Evolutionary conservation across 1,140 invertebrate genomes (phyloP), one percentile per base, ranked within the genome.

Genomic region (Ooceraea biroi): DNA sequence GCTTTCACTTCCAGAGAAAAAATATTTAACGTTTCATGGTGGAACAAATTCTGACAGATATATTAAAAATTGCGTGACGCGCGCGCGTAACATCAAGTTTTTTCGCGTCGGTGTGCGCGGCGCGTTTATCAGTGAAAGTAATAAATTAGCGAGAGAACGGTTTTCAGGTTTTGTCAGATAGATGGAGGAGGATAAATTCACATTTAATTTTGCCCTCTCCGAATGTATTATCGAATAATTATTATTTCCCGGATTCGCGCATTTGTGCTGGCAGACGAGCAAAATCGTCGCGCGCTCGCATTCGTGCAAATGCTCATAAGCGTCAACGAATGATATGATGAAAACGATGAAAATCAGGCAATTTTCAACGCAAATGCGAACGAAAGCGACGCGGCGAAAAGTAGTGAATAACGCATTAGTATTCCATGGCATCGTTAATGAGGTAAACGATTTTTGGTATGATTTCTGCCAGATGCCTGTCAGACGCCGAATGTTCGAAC

Each of bases 251-350:
- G 30, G 46, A 30, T 52, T 52, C 22, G 68, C 19, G 68, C 36
- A 36, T 36, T 36, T 78, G 69, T 74, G 86, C 74, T 74, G 69
- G 55, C 68, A 58, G 44, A 48, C 48, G 48, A 22, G 80, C 65
- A 83, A 80, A 88, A 88, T 87, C 66, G 74, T 65, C 55, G 58
- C 55, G 58, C 86, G 71, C 69, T 84, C 69, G 85, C 82, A 73
- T 74, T 65, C 5, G 50, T 17, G 30, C 66, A 71, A 68, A 27
- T 57, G 57, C 11, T 74, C 76, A 57, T 78, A 84, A 78, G 50
- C 63, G 41, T 82, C 85, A 60, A 61, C 46, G 19, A 46, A n/a
- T 44, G 82, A 22, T 36, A 27, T 44, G 19, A 0, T 41, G 44
- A 65, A 65, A 65, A 19, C 44, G 60, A 50, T 19, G 58, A 87